Conservation (phyloP, 2,888 invertebrate species). For the Odontocerum albicorne region DNA sequence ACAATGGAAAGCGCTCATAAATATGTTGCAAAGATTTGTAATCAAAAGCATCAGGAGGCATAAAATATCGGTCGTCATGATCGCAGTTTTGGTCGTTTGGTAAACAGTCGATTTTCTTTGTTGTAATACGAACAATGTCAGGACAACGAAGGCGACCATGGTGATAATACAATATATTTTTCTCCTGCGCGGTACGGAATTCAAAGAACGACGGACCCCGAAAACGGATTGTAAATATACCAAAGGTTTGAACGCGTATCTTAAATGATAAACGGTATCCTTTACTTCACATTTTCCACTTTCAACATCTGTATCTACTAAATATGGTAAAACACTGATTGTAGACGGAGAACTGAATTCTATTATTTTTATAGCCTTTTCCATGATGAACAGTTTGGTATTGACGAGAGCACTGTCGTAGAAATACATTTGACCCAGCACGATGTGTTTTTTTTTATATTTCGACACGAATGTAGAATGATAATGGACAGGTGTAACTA, state of each 20-base stretch:
- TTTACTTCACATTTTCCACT: not conserved
- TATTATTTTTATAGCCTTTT: no score
- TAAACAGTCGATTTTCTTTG: not conserved
- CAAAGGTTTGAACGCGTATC: not conserved
- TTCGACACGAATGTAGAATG: no score
- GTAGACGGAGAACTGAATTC: no score
- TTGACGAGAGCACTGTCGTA: no score
- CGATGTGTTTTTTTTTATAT: no score
- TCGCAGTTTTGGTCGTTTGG: not conserved
- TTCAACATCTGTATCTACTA: not conserved
- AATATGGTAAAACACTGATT: no score
- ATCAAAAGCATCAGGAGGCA: not conserved
- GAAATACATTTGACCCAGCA: no score
- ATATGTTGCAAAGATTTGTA: slow-evolving; percentile 6
- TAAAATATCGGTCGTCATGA: not conserved
- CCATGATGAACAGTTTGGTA: no score
- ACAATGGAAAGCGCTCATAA: slow-evolving; percentile 3
- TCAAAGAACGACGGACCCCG: not conserved
- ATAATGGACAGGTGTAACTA: no score
- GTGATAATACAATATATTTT: not conserved
- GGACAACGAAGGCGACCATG: not conserved
- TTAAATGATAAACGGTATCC: not conserved
- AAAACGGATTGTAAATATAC: not conserved
- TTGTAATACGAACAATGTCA: not conserved
- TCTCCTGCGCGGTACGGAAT: not conserved